These are phyloP conservation scores for Tortrix viridana DNA, from an alignment of 2,888 invertebrate species.

Conservation along the genomic window DNA sequence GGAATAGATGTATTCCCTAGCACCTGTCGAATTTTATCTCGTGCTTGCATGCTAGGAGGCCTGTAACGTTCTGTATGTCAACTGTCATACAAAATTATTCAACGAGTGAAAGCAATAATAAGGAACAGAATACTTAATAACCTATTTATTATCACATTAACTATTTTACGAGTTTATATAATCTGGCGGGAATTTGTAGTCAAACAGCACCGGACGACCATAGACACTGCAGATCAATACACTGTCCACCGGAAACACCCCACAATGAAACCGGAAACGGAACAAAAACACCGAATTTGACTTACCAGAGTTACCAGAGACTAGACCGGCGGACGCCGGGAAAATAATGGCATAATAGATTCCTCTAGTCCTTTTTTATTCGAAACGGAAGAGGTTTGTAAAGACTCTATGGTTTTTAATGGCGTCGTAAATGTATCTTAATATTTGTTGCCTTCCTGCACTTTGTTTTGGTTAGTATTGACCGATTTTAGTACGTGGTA, in stretches of 20 bases:
- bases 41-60: too few relatives aligned
- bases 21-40: too few relatives aligned
- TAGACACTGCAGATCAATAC: background rate
- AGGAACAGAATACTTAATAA: too few relatives aligned
- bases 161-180: too few relatives aligned
- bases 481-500: conserved; percentile 9
- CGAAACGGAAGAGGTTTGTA: conserved; percentile 66
- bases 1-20: too few relatives aligned
- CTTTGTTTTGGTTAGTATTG: conserved; percentile 12
- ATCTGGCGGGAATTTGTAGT: too few relatives aligned
- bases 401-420: conserved; percentile 44
- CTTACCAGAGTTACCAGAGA: too few relatives aligned
- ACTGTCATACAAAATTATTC: background rate
- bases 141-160: too few relatives aligned
- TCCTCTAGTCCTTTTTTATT: conserved; percentile 27
- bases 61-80: background rate
- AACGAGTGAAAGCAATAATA: too few relatives aligned
- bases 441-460: conserved; percentile 17
- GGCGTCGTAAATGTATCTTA: conserved; percentile 23
- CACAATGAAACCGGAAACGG: conserved; percentile 25
- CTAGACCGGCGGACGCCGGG: conserved; percentile 30
- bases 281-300: conserved; percentile 43
- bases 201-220: too few relatives aligned
- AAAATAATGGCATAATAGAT: conserved; percentile 30
- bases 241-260: conserved; percentile 17